Evolutionary conservation across 1,140 invertebrate genomes (phyloP).

Genomic region (Leptinotarsa texana): DNA sequence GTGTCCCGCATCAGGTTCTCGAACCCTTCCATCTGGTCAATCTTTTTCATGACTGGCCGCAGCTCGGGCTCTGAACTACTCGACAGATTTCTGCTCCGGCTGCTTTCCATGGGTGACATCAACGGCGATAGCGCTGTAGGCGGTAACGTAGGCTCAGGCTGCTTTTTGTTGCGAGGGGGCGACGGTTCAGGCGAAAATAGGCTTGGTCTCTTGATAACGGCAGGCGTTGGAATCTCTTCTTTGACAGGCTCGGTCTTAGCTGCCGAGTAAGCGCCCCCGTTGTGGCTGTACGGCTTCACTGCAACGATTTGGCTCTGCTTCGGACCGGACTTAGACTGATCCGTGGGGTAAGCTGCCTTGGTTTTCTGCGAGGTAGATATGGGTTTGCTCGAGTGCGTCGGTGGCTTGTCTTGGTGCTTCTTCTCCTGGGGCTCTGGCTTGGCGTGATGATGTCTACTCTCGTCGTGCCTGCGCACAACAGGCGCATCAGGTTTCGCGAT

Average conservation of each 20-base stretch:
- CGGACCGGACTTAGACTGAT: slow-evolving; percentile 51
- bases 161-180: not conserved
- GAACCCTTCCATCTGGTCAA: slow-evolving; percentile 56
- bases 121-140: slow-evolving; percentile 42
- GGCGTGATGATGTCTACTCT: too few relatives aligned
- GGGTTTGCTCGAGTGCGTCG: not conserved
- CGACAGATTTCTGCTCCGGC: slow-evolving; percentile 41
- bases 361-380: slow-evolving; percentile 52
- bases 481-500: too few relatives aligned
- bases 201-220: slow-evolving; percentile 50
- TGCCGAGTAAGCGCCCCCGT: slow-evolving; percentile 36
- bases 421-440: too few relatives aligned
- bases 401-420: too few relatives aligned
- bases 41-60: slow-evolving; percentile 54
- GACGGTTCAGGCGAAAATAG: slow-evolving; percentile 60
- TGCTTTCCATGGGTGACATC: slow-evolving; percentile 44
- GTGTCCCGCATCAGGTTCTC: slow-evolving; percentile 54
- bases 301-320: slow-evolving; percentile 35
- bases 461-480: too few relatives aligned
- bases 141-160: slow-evolving; percentile 20
- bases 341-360: slow-evolving; percentile 49
- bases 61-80: slow-evolving; percentile 55
- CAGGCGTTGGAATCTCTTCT: slow-evolving; percentile 44
- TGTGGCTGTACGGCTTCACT: slow-evolving; percentile 37
- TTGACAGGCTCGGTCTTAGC: slow-evolving; percentile 40